These are phyloP conservation scores for Crotalus adamanteus DNA, from an alignment of 2,797 vertebrate species.

Conservation along the genomic window DNA sequence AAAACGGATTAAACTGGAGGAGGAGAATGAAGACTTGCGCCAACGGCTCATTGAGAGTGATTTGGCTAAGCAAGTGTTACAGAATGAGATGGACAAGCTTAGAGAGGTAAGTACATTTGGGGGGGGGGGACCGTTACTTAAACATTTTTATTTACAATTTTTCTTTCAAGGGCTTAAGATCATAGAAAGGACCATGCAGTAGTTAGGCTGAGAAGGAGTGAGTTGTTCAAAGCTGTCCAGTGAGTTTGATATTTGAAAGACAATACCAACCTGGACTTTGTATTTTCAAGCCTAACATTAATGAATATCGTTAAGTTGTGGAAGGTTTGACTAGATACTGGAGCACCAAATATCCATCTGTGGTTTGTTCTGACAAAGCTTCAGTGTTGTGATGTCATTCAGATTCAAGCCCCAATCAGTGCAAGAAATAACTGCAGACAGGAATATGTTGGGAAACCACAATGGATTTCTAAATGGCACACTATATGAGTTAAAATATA, in stretches of 20 bases:
- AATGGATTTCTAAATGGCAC: neutral
- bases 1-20: slow-evolving; percentile 87
- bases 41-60: slow-evolving; percentile 89
- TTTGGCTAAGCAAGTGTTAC: slow-evolving; percentile 94
- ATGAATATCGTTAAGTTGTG: neutral
- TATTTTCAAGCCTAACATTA: neutral
- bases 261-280: neutral
- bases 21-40: slow-evolving; percentile 92
- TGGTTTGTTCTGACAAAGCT: neutral
- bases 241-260: neutral
- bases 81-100: slow-evolving; percentile 92
- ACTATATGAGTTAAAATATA: neutral
- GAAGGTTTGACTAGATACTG: neutral
- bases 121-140: neutral
- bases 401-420: neutral
- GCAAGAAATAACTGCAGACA: neutral
- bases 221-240: neutral
- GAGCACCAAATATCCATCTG: neutral
- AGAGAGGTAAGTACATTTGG: slow-evolving; percentile 79
- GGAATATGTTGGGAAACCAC: neutral
- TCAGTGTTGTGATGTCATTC: neutral
- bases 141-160: neutral
- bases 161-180: neutral
- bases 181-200: neutral
- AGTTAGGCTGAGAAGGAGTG: neutral